Percentiles rank a stretch among this genome's conserved stretches.
Evolutionary conservation across 1,140 invertebrate species (phyloP).

Genomic region (Lucilia cuprina): DNA sequence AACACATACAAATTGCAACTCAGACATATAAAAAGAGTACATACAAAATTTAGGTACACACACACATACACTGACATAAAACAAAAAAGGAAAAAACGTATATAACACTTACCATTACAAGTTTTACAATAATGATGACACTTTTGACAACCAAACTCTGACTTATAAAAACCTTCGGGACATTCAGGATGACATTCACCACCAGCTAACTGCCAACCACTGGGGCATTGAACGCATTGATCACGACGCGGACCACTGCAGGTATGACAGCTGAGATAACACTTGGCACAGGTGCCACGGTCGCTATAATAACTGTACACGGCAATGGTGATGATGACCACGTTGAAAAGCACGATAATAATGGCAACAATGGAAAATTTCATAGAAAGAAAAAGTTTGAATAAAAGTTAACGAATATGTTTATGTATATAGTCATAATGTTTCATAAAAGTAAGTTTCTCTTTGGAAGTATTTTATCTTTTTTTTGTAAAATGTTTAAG

Average conservation of each 20-base stretch:
- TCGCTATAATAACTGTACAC: constrained; percentile 79
- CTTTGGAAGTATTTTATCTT: background rate
- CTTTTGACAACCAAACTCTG: constrained; percentile 79
- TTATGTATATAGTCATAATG: background rate
- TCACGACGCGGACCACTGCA: constrained; percentile 80
- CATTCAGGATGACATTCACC: constrained; percentile 85
- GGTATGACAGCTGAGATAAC: constrained; percentile 82
- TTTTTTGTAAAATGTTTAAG: background rate
- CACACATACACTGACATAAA: constrained; percentile 27
- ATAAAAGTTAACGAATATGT: background rate
- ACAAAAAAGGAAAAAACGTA: background rate
- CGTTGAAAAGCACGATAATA: background rate
- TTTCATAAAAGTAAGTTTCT: background rate
- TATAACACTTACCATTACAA: constrained; percentile 71
- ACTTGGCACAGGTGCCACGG: constrained; percentile 79
- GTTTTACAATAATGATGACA: constrained; percentile 85
- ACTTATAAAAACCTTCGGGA: constrained; percentile 83
- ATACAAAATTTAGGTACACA: background rate
- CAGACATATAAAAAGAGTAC: constrained; percentile 40
- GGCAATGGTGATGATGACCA: background rate
- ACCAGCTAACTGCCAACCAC: constrained; percentile 77
- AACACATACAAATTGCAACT: constrained; percentile 10
- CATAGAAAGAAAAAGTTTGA: constrained; percentile 18
- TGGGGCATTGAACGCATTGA: constrained; percentile 83
- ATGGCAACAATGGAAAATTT: background rate